Conservation (phyloP, 2,113 vertebrate species). For the Chelonoidis abingdonii region DNA sequence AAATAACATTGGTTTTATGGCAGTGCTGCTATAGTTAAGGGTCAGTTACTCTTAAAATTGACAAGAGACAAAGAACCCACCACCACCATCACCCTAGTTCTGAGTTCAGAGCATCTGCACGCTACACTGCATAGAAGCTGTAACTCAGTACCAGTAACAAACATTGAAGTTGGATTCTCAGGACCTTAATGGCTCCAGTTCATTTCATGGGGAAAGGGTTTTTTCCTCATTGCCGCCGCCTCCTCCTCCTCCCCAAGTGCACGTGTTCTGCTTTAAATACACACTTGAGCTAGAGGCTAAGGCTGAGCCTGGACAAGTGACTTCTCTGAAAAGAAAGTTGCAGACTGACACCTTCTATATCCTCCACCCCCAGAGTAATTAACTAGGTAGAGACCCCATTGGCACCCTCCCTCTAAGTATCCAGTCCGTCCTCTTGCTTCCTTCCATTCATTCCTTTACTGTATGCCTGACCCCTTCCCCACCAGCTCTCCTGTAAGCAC, state of each 20-base stretch:
- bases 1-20: background rate
- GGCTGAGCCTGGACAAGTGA: background rate
- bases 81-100: background rate
- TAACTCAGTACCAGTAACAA: background rate
- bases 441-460: background rate
- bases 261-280: background rate
- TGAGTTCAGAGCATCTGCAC: fast-evolving
- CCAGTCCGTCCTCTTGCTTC: background rate
- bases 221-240: background rate
- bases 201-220: background rate
- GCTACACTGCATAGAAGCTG: background rate
- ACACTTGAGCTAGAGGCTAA: background rate
- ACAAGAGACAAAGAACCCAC: background rate
- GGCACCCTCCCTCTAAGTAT: background rate
- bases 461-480: background rate
- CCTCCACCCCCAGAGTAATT: background rate
- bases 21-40: background rate
- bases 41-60: background rate
- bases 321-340: background rate
- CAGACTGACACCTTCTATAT: background rate
- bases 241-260: background rate
- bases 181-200: background rate
- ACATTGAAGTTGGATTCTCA: fast-evolving
- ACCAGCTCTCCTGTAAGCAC: background rate
- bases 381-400: background rate